phyloP scores from a whole-genome alignment of 2,888 invertebrate species.

The Sphinx pinastri region DNA sequence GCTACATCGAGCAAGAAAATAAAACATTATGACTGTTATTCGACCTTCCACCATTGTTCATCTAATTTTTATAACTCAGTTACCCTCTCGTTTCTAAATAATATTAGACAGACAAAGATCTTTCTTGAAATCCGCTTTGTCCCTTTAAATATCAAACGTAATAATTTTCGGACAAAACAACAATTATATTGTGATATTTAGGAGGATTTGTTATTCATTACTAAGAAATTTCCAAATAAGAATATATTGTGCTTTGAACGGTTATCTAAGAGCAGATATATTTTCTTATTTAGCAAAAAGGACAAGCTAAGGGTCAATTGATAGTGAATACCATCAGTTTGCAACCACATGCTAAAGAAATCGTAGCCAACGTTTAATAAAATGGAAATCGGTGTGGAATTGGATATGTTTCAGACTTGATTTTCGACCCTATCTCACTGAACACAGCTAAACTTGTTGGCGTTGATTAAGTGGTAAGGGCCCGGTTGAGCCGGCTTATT shows the following conservation, averaged over 20 bases:
- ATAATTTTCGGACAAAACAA: background rate
- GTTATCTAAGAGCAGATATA: background rate
- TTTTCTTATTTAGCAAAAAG: too few species aligned
- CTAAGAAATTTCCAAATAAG: background rate
- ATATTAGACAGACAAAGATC: conserved; percentile 21
- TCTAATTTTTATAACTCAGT: conserved; percentile 11
- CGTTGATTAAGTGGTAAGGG: too few species aligned
- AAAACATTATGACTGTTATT: background rate
- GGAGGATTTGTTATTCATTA: conserved; percentile 5
- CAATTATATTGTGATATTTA: background rate
- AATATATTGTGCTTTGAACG: background rate
- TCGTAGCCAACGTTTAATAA: too few species aligned
- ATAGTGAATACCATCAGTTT: too few species aligned
- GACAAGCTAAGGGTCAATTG: too few species aligned
- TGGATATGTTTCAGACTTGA: too few species aligned
- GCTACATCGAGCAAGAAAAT: background rate
- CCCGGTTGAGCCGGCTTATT: too few species aligned
- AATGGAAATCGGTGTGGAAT: too few species aligned
- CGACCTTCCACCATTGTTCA: background rate
- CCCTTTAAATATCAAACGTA: conserved; percentile 2
- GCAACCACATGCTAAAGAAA: too few species aligned
- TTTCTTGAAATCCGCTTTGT: conserved; percentile 5
- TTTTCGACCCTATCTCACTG: too few species aligned
- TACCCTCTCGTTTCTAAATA: background rate
- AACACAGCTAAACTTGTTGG: too few species aligned